phyloP scores from a whole-genome alignment of 1,140 invertebrate species.

The Tetranychus urticae region DNA sequence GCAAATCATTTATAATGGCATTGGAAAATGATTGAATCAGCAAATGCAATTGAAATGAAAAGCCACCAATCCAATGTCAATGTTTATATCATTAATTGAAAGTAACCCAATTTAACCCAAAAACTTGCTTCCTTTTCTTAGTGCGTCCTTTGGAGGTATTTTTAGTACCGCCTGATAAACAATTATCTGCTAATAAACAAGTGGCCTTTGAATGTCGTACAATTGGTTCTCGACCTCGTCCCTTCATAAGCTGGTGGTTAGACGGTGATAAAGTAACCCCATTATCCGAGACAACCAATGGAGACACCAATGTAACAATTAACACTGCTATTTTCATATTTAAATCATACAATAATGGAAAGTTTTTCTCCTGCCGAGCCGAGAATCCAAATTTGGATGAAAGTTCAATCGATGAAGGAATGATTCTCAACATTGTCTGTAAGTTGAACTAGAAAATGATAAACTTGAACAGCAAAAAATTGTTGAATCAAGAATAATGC shows the following conservation, averaged over 20 bases:
- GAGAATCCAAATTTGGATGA: slow-evolving; percentile 35
- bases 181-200: not conserved
- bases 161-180: slow-evolving; percentile 30
- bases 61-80: too few relatives aligned
- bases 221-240: slow-evolving; percentile 3
- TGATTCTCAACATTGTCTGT: slow-evolving; percentile 18
- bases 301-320: slow-evolving; percentile 10
- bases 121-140: slow-evolving; percentile 17
- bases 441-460: slow-evolving; percentile 2
- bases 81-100: too few relatives aligned
- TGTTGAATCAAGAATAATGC: too few relatives aligned
- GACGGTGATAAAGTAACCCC: not conserved
- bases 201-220: slow-evolving; percentile 2
- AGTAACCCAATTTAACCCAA: too few relatives aligned
- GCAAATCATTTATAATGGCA: too few relatives aligned
- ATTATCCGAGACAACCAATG: slow-evolving; percentile 2
- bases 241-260: slow-evolving; percentile 2
- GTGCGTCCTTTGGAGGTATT: slow-evolving; percentile 57
- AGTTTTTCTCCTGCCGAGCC: slow-evolving; percentile 50
- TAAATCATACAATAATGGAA: slow-evolving; percentile 53
- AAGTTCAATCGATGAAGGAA: slow-evolving; percentile 19
- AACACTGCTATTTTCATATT: slow-evolving; percentile 17
- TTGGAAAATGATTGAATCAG: too few relatives aligned
- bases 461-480: too few relatives aligned
- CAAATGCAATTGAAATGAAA: too few relatives aligned